Percentiles rank a stretch among this genome's conserved stretches.
phyloP scores from a whole-genome alignment of 2,888 invertebrate genomes.

The Sminthurinus aureus region DNA sequence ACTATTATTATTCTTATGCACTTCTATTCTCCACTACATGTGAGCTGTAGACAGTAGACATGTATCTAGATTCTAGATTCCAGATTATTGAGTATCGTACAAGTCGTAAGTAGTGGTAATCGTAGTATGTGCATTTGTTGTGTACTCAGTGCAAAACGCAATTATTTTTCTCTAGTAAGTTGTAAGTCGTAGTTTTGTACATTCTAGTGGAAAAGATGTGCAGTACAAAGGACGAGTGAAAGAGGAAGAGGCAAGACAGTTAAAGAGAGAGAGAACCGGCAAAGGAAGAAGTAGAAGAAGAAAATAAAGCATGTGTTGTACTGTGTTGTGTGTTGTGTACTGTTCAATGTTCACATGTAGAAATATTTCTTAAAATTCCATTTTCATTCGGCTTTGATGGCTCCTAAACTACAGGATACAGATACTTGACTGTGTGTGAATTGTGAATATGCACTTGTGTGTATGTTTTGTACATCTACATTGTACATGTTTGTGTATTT shows the following conservation, averaged over 20 bases:
- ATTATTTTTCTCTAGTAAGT: neutral
- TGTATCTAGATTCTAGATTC: too few species aligned
- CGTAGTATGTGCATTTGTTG: too few species aligned
- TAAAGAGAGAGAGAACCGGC: neutral
- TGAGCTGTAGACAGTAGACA: too few species aligned
- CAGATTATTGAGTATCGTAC: too few species aligned
- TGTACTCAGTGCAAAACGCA: neutral
- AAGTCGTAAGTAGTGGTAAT: too few species aligned
- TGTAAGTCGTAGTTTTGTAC: neutral
- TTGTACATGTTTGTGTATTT: conserved; percentile 47
- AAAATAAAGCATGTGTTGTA: neutral
- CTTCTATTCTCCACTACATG: too few species aligned
- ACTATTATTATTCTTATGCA: too few species aligned
- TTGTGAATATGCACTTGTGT: neutral
- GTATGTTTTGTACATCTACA: neutral
- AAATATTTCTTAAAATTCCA: conserved; percentile 30
- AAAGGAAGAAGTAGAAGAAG: neutral
- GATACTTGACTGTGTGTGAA: neutral
- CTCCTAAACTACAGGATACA: neutral
- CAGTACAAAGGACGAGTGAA: neutral
- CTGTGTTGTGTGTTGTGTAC: neutral
- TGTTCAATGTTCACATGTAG: neutral
- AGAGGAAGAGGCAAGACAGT: neutral
- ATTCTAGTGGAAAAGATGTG: neutral
- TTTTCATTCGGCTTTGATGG: conserved; percentile 31